Evolutionary conservation across 2,888 invertebrate genomes (phyloP), one percentile per base, ranked within the genome.

Genomic region (Gastrophysa polygoni): DNA sequence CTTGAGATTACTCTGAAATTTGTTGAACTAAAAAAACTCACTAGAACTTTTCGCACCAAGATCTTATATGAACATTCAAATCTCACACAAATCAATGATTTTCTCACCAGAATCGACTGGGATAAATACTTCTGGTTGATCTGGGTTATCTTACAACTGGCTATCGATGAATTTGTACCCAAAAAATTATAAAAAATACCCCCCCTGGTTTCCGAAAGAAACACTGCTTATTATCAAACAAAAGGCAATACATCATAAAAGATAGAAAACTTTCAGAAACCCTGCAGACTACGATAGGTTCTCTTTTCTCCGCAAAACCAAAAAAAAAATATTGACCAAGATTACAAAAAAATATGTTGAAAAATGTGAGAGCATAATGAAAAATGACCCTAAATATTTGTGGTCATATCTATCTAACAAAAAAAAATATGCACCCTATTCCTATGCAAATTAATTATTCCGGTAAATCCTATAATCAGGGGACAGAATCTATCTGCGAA

Each of bases 21-120:
- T 18, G 18, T 44, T 44, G 44, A 44, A 14, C 44, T 7, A 20
- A 49, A 49, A 49, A 49, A 49, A 49, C 24, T 49, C 14, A n/a
- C 17, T 28, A 49, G 16, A 24, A 49, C 2, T 20, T 49, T 28
- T 44, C 44, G 44, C 16, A 18, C 16, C 10, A 44, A 18, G 44
- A 6, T 18, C 10, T 44, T 44, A 16, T 44, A 44, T 44, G 44
- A 44, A 44, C 18, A 44, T 16, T 44, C 44, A 44, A 10, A 44
- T 11, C 16, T 44, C 17, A 44, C 44, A 14, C 44, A 44, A 44
- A 18, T 44, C 44, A 44, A 44, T 44, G 16, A 18, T 10, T 44
- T 44, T 18, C 44, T 44, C 44, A 44, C 44, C 44, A 44, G 18
- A 5, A 16, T 44, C 16, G 44, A 44, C 44, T 44, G 44, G 44